These are phyloP conservation scores for Suncus etruscus DNA, from an alignment of 2,113 vertebrate species.

Conservation along the genomic window DNA sequence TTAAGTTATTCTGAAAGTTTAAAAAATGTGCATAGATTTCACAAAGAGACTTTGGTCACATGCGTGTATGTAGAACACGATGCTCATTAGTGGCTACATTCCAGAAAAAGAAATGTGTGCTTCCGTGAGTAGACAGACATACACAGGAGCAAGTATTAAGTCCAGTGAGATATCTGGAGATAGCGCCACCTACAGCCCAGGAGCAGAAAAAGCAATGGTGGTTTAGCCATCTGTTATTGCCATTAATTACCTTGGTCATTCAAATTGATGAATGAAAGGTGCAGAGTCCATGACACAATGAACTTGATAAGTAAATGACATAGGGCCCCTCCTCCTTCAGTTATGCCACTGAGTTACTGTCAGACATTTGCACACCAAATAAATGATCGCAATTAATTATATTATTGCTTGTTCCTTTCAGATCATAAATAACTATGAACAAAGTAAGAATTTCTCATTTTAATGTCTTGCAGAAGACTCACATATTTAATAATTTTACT, in stretches of 20 bases:
- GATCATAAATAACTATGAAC: conserved; percentile 32
- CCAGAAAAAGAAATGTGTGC: not conserved
- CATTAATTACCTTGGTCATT: not conserved
- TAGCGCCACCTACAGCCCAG: not conserved
- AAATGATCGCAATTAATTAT: not conserved
- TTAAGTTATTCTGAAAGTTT: not conserved
- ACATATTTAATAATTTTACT: conserved; percentile 64
- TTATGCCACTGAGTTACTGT: not conserved
- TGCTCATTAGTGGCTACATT: not conserved
- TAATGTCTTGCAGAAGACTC: conserved; percentile 36
- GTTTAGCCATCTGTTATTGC: not conserved
- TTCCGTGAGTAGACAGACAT: not conserved
- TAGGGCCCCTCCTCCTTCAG: fast-evolving
- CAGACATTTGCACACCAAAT: not conserved
- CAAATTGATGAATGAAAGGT: not conserved
- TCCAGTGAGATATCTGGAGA: not conserved
- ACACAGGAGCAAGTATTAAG: not conserved
- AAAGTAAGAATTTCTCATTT: conserved; percentile 63
- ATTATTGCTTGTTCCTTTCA: conserved; percentile 40
- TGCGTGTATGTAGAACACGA: not conserved
- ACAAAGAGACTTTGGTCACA: not conserved
- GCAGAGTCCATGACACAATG: not conserved
- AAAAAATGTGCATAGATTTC: not conserved
- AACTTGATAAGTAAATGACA: not conserved
- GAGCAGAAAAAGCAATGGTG: not conserved